Base-by-base conservation (phyloP, 2,113 vertebrate species). In the Myotis davidii region DNA sequence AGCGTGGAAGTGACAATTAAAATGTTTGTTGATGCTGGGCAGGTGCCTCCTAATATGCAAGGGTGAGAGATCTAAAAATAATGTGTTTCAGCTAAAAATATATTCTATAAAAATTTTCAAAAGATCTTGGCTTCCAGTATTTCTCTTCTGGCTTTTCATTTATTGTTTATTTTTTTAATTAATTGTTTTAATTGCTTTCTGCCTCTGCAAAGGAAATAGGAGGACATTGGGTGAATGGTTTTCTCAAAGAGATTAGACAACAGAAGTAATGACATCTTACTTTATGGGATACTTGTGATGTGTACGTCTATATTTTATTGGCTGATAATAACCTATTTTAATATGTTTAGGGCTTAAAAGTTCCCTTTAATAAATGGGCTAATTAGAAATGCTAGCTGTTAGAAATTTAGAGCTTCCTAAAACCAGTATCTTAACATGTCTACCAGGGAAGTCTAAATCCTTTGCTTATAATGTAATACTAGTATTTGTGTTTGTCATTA, bases 321-420 rank as follows among this genome's bases (percentile, higher is more conserved):
- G 16, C 64, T 64, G 88, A n/a, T 83, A 48, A 67, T 72, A 37
- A 27, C n/a, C 1, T 70, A 48, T 72, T 85, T 92, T 79, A 69
- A 81, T n/a, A 77, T 93, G 67, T 42, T 87, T 50, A 82, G n/a
- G 23, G 1, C 27, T 20, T 88, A 83, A 90, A 90, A 18, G 14
- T 85, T 85, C 4, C 17, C 34, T 73, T 77, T 92, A 45, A 50
- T 54, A 54, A 81, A 39, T n/a, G 21, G 25, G 54, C 23, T 76
- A 79, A 61, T 73, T 95, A 69, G 70, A 73, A 90, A 45, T 42
- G 9, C 67, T 90, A 78, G 16, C 73, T 77, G 5, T n/a, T 87
- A 18, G 42, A 85, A 54, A 85, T 94, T 50, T 74, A 61, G 23
- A 78, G 27, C n/a, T 74, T 94, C 64, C 37, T 76, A 79, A 95